phyloP scores from a whole-genome alignment of 2,888 invertebrate genomes.

The Cheilosia soror region DNA sequence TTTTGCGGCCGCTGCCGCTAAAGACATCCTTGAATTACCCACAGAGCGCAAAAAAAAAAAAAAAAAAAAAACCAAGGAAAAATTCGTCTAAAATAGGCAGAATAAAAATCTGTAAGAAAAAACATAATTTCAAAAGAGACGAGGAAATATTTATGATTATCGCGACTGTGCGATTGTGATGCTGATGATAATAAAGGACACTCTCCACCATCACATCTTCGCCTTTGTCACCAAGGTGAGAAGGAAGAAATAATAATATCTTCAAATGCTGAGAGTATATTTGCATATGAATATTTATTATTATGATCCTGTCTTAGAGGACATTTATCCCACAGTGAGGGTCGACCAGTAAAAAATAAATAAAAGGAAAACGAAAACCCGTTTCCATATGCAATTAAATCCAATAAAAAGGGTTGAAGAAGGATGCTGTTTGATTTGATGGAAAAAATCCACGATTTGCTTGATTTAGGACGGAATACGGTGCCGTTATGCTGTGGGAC shows the following conservation, averaged over 20 bases:
- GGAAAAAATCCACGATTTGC: conserved; percentile 45
- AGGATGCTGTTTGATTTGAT: conserved; percentile 33
- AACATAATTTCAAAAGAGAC: conserved; percentile 39
- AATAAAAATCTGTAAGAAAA: conserved; percentile 18
- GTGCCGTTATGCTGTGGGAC: conserved; percentile 13
- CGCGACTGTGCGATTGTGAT: conserved; percentile 60
- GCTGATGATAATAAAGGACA: conserved; percentile 68
- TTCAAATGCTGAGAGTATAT: conserved; percentile 38
- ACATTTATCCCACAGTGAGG: conserved; percentile 65
- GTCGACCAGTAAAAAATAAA: not conserved
- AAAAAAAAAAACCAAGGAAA: not conserved
- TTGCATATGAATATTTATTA: conserved; percentile 74
- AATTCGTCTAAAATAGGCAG: conserved; percentile 53
- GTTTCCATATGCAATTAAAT: conserved; percentile 71
- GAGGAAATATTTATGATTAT: conserved; percentile 67
- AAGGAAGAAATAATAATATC: conserved; percentile 29
- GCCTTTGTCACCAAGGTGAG: conserved; percentile 26
- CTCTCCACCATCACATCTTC: conserved; percentile 22
- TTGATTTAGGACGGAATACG: conserved; percentile 30
- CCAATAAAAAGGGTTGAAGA: conserved; percentile 54
- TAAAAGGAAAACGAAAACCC: conserved; percentile 40
- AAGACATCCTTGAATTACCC: conserved; percentile 54
- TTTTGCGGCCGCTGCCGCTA: conserved; percentile 51
- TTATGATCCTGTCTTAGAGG: conserved; percentile 56
- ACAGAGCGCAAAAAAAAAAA: conserved; percentile 10